phyloP scores from a whole-genome alignment of 2,888 invertebrate species.

The Macrophya alboannulata region DNA sequence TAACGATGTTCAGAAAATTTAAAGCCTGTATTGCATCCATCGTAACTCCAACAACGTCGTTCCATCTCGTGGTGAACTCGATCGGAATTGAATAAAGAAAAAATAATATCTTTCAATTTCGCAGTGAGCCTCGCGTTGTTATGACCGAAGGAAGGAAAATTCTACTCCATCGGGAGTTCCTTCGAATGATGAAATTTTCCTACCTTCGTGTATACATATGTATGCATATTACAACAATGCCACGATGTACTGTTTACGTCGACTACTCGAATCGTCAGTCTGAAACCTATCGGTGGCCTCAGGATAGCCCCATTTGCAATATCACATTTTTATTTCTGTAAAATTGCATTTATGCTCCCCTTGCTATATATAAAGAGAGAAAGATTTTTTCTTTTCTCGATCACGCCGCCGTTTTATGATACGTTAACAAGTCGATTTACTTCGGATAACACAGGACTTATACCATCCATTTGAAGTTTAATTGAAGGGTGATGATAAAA shows the following conservation, averaged over 20 bases:
- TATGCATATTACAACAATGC: slow-evolving; percentile 42
- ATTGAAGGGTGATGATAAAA: slow-evolving; percentile 15
- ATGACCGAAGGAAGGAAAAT: slow-evolving; percentile 14
- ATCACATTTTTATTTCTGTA: slow-evolving; percentile 18
- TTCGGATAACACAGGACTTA: neutral
- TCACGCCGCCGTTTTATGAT: neutral
- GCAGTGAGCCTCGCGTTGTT: neutral
- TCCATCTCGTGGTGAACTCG: slow-evolving; percentile 2
- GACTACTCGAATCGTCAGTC: slow-evolving; percentile 11
- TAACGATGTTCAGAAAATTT: slow-evolving; percentile 14
- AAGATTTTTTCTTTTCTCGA: neutral
- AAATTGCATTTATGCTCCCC: neutral
- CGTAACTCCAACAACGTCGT: neutral
- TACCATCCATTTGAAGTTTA: slow-evolving; percentile 11
- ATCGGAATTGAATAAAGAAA: slow-evolving; percentile 44
- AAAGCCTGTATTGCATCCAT: neutral
- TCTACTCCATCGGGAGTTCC: slow-evolving; percentile 11
- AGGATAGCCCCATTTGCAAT: slow-evolving; percentile 40
- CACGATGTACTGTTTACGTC: slow-evolving; percentile 22
- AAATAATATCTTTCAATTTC: slow-evolving; percentile 43
- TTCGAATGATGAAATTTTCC: slow-evolving; percentile 29
- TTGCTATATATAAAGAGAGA: neutral
- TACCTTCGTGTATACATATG: slow-evolving; percentile 24
- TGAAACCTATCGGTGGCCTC: slow-evolving; percentile 29
- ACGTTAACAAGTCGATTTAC: slow-evolving; percentile 41